Percentiles rank a stretch among this genome's conserved stretches.
These are phyloP conservation scores for Onthophagus taurus DNA, from an alignment of 1,140 invertebrate species.

Conservation along the genomic window DNA sequence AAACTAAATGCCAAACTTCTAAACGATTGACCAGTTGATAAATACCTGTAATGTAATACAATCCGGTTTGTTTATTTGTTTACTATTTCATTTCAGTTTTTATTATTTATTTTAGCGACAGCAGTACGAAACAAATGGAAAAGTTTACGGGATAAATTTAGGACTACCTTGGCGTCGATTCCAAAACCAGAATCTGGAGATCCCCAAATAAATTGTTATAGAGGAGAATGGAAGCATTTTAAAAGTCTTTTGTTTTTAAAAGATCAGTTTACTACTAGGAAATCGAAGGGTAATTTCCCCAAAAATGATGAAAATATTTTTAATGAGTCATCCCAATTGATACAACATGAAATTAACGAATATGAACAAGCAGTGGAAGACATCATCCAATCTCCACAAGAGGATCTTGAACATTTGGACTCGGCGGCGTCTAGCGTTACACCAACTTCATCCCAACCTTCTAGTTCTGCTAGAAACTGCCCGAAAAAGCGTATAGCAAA, in stretches of 20 bases:
- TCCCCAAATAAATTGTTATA: neutral
- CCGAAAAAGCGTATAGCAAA: slow-evolving; percentile 5
- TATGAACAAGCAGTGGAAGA: neutral
- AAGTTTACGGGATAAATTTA: slow-evolving; percentile 13
- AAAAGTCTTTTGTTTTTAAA: slow-evolving; percentile 5
- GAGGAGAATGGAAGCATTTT: too few relatives aligned
- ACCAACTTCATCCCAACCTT: neutral
- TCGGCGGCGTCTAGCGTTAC: neutral
- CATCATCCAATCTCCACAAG: neutral
- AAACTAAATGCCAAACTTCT: slow-evolving; percentile 15
- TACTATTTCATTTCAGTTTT: slow-evolving; percentile 7
- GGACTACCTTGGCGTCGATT: slow-evolving; percentile 6
- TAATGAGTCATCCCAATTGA: neutral
- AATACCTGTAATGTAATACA: slow-evolving; percentile 11
- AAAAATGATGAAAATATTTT: slow-evolving; percentile 2
- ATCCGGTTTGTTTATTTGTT: neutral
- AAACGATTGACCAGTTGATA: slow-evolving; percentile 13
- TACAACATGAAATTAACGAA: neutral
- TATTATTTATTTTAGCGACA: slow-evolving; percentile 12
- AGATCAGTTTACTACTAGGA: slow-evolving; percentile 6
- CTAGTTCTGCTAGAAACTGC: neutral
- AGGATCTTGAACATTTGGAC: neutral
- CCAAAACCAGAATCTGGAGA: slow-evolving; percentile 2
- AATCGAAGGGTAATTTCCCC: slow-evolving; percentile 3
- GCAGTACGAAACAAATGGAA: slow-evolving; percentile 15